These are phyloP conservation scores for Ormyrus labotus DNA, from an alignment of 2,888 invertebrate genomes.

Conservation along the genomic window DNA sequence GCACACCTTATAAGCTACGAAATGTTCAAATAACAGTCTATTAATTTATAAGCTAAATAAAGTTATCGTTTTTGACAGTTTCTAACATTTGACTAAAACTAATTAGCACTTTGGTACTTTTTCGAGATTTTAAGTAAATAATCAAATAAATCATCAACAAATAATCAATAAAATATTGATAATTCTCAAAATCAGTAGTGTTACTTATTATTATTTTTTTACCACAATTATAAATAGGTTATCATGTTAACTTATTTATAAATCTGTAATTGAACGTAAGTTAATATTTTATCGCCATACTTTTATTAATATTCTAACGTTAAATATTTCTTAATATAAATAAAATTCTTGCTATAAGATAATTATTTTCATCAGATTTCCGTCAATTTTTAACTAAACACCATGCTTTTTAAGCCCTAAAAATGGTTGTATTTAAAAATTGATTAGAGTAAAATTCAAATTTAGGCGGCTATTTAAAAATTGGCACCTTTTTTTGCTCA, in stretches of 20 bases:
- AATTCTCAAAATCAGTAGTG: neutral
- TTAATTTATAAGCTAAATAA: neutral
- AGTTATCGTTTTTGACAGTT: neutral
- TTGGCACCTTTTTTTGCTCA: too few species aligned
- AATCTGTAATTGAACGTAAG: slow-evolving; percentile 4
- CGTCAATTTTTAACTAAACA: too few species aligned
- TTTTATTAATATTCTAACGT: slow-evolving; percentile 21
- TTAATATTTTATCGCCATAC: slow-evolving; percentile 4
- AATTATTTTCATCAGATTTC: too few species aligned
- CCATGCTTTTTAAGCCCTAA: too few species aligned
- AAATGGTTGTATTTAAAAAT: too few species aligned
- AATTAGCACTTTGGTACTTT: neutral
- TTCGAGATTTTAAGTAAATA: neutral
- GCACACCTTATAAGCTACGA: slow-evolving; percentile 1
- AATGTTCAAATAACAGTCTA: slow-evolving; percentile 1
- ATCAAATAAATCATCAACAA: too few species aligned
- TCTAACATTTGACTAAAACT: neutral
- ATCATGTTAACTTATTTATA: neutral
- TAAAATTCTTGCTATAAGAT: slow-evolving; percentile 17
- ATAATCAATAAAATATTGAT: too few species aligned
- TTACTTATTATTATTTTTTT: neutral
- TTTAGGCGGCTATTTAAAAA: too few species aligned
- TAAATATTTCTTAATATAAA: slow-evolving; percentile 36
- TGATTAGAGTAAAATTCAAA: too few species aligned
- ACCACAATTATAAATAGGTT: neutral